These are phyloP conservation scores for Mythimna vitellina DNA, from an alignment of 2,888 invertebrate genomes.

Conservation along the genomic window DNA sequence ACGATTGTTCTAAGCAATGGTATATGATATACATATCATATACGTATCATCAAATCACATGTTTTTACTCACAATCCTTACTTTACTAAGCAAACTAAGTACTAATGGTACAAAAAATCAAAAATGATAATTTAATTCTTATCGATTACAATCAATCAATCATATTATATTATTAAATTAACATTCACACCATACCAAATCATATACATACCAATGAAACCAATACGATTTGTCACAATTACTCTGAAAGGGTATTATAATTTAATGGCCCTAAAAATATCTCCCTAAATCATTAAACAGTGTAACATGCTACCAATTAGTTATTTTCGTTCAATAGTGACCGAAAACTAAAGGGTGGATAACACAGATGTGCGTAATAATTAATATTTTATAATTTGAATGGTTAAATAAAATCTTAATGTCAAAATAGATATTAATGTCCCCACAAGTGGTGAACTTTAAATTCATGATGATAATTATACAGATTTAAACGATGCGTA, in stretches of 20 bases:
- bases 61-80: too few species aligned
- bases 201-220: slow-evolving; percentile 42
- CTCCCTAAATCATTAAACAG: slow-evolving; percentile 51
- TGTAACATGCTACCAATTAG: slow-evolving; percentile 52
- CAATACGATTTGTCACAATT: slow-evolving; percentile 54
- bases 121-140: too few species aligned
- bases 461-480: not conserved
- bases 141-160: not conserved
- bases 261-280: slow-evolving; percentile 60
- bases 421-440: slow-evolving; percentile 43
- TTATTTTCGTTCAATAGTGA: slow-evolving; percentile 60
- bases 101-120: too few species aligned
- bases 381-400: slow-evolving; percentile 34
- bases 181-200: slow-evolving; percentile 17
- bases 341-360: slow-evolving; percentile 43
- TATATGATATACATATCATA: too few species aligned
- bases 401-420: slow-evolving; percentile 14
- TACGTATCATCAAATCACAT: too few species aligned
- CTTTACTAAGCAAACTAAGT: too few species aligned
- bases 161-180: slow-evolving; percentile 1
- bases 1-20: not conserved
- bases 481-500: not conserved
- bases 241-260: slow-evolving; percentile 44
- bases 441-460: slow-evolving; percentile 10
- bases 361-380: slow-evolving; percentile 30